Base-by-base conservation (phyloP, 2,888 invertebrate genomes). In the Amiota communis region DNA sequence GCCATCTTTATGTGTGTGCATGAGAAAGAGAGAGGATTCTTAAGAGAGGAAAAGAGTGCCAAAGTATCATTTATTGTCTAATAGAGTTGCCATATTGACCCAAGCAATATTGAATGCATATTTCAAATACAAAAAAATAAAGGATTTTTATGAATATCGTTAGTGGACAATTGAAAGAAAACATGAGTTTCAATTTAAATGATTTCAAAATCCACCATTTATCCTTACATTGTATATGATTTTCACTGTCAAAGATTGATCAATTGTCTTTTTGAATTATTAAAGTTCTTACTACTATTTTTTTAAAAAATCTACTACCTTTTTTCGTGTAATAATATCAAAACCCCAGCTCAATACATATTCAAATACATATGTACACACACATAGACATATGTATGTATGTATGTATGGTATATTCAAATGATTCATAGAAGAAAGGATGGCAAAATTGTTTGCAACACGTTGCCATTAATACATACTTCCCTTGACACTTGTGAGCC, bases 401-500 rank as follows among this genome's bases (percentile, higher is more conserved):
- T n/a, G n/a, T n/a, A n/a, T n/a, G n/a, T n/a, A n/a, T n/a, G n/a
- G n/a, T 17, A 17, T 20, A 20, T 20, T 59, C 11, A 59, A 59
- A 59, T 59, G 59, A 17, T 11, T 13, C 53, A 15, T 53, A 53
- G 36, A 36, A 36, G 20, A 0, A 17, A 63, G 49, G 20, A 8
- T 4, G 17, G 23, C 75, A 72, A 74, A 77, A 65, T 74, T 2
- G 78, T 78, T 80, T 78, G 82, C 83, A 85, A 85, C 84, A 84
- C 83, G 85, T 83, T 83, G 84, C 82, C 83, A 83, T 83, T 84
- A 84, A 78, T 84, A 83, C 82, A 76, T 82, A 76, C 81, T 81
- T 81, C 81, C 83, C 81, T 81, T 84, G 84, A 81, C 84, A 83
- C 84, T 83, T 81, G 81, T 79, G 84, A 86, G 84, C 83, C 85